Evolutionary conservation across 2,888 invertebrate genomes (phyloP), one percentile per base, ranked within the genome.

Genomic region (Cheilosia urbana): DNA sequence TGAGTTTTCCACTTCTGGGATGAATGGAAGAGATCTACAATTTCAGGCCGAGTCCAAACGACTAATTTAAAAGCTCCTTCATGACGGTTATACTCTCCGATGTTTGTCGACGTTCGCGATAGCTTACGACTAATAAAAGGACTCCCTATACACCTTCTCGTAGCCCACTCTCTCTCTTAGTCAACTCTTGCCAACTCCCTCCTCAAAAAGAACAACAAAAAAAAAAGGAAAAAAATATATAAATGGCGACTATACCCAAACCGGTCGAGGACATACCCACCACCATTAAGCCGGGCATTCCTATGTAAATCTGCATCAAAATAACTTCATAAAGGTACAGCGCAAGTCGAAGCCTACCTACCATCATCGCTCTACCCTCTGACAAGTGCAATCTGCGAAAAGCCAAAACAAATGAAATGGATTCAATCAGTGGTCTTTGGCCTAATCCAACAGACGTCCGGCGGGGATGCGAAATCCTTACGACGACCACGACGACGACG

Each of bases 271-370:
- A 49, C 62, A 75, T 75, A 62, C 55, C 65, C 40, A 24, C 83
- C 66, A 42, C 83, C 75, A 79, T 84, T 84, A 79, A 11, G 42
- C 37, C 4, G 47, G 24, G 79, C 68, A 79, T 76, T 60, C 80
- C 65, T 84, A 84, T 84, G 84, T 84, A 84, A 84, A 84, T 84
- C 75, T 34, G 60, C 65, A 65, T 79, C 53, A 42, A 79, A 84
- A 84, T 84, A 71, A 76, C 79, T 84, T 80, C 71, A 84, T 9
- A 30, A 9, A 30, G 30, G 30, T 84, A 81, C 49, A 66, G 15
- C 4, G 58, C 40, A 30, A 49, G 13, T 21, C 62, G 49, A 40
- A 78, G 72, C 79, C 69, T 79, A 45, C 45, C 73, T 58, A 53
- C 34, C 73, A 58, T 79, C 73, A 73, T 58, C 63, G 17, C 68